Evolutionary conservation across 1,140 invertebrate genomes (phyloP).

Genomic region (Wasmannia auropunctata): DNA sequence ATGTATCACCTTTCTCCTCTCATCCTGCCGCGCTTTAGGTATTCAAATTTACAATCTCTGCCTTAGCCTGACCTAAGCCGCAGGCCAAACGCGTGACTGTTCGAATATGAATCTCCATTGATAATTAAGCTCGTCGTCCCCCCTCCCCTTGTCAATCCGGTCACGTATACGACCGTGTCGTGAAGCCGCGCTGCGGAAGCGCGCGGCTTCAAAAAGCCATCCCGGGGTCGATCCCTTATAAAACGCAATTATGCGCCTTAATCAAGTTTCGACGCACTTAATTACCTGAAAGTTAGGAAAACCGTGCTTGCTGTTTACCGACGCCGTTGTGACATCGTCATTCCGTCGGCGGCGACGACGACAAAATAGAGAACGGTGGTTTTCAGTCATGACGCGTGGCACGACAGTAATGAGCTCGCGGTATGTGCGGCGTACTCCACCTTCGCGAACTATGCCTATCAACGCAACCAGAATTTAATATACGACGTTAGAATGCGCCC

Average conservation of each 20-base stretch:
- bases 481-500: constrained; percentile 11
- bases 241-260: constrained; percentile 78
- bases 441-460: constrained; percentile 52
- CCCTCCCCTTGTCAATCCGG: constrained; percentile 29
- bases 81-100: background rate
- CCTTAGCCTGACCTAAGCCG: background rate
- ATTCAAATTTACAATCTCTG: background rate
- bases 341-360: background rate
- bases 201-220: constrained; percentile 45
- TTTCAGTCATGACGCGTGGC: constrained; percentile 31
- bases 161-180: constrained; percentile 54
- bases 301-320: background rate
- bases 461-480: constrained; percentile 29
- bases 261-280: constrained; percentile 77
- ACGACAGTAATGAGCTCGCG: constrained; percentile 55
- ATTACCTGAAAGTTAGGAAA: constrained; percentile 74
- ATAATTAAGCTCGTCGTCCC: constrained; percentile 20
- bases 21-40: background rate
- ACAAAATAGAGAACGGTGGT: constrained; percentile 24
- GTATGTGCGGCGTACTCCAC: constrained; percentile 23
- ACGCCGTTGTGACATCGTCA: constrained; percentile 44
- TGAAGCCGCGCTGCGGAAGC: background rate
- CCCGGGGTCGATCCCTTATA: constrained; percentile 64
- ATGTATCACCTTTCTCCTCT: background rate
- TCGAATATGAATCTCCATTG: constrained; percentile 3